Evolutionary conservation across 1,140 invertebrate species (phyloP), one percentile per base, ranked within the genome.

Genomic region (Drosophila lacteicornis): DNA sequence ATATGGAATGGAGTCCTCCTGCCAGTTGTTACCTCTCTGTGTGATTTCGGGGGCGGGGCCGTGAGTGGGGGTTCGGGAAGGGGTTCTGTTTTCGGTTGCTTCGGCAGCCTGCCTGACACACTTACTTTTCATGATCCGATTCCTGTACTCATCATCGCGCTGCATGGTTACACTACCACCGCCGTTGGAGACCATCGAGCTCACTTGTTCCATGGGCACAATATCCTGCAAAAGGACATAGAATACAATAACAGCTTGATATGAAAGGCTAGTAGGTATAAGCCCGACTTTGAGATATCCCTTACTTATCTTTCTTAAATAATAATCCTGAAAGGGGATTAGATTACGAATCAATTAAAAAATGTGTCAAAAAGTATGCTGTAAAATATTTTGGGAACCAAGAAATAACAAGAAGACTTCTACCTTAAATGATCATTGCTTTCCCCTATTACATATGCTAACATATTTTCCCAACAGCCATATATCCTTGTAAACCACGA

Each of bases 91-190:
- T 80, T 73, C 17, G 61, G 69, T 47, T 45, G 42, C 59, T 58
- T 65, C 51, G 62, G 11, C 60, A 17, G 51, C 38, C 65, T 42
- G 51, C 17, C 66, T 82, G 81, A 85, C 79, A 88, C 77, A 92
- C 91, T 92, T 91, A 92, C 91, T 92, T 86, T 92, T 91, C 90
- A 92, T 92, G 75, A 92, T 92, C 70, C 91, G 91, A 86, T 92
- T 92, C 60, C 91, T 88, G 81, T 92, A 92, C 75, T 92, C 91
- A 83, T 92, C 91, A 67, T 92, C 91, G 77, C 91, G 91, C 80
- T 92, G 91, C 91, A 92, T 92, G 62, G 90, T 83, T 13, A 91
- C 90, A 55, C 91, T 92, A 57, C 91, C 91, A 49, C 91, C 91
- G 13, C 91, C 91, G 63, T 92, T 92, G 73, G 91, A 92, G 68